Conservation (phyloP, 2,888 invertebrate genomes). For the Hyposoter didymator region DNA sequence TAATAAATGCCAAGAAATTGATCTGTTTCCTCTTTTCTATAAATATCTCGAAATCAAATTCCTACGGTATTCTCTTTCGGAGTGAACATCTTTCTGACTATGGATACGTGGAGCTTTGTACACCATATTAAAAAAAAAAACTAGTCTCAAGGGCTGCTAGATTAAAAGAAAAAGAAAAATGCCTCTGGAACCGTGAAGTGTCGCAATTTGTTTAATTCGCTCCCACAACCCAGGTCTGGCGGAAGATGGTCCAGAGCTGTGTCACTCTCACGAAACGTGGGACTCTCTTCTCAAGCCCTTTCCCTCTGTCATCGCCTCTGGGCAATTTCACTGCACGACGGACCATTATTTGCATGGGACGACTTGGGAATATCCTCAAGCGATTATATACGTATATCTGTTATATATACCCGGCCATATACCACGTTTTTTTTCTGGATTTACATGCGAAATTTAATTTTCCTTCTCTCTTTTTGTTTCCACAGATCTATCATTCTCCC, state of each 20-base stretch:
- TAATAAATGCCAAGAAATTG: too few relatives aligned
- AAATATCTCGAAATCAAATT: constrained; percentile 1
- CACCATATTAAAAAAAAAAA: constrained; percentile 16
- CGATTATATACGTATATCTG: constrained; percentile 42
- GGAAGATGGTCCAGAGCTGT: constrained; percentile 46
- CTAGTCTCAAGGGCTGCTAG: constrained; percentile 16
- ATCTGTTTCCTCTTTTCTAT: not conserved
- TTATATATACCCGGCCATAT: constrained; percentile 14
- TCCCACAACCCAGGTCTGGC: constrained; percentile 29
- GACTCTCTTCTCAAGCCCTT: not conserved
- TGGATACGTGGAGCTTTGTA: constrained; percentile 14
- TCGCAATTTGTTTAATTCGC: constrained; percentile 65
- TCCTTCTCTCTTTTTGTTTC: constrained; percentile 63
- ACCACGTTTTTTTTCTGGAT: constrained; percentile 66
- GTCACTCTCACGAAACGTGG: constrained; percentile 44
- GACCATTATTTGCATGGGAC: constrained; percentile 62
- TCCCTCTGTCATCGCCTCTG: constrained; percentile 14
- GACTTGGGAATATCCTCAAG: constrained; percentile 61
- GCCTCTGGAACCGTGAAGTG: constrained; percentile 60
- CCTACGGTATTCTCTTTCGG: not conserved
- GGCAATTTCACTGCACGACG: constrained; percentile 61
- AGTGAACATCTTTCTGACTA: not conserved
- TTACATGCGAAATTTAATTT: constrained; percentile 78
- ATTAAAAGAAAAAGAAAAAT: constrained; percentile 41
- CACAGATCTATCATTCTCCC: constrained; percentile 33